Conservation (phyloP, 2,113 vertebrate genomes). For the Calyptomena viridis region DNA sequence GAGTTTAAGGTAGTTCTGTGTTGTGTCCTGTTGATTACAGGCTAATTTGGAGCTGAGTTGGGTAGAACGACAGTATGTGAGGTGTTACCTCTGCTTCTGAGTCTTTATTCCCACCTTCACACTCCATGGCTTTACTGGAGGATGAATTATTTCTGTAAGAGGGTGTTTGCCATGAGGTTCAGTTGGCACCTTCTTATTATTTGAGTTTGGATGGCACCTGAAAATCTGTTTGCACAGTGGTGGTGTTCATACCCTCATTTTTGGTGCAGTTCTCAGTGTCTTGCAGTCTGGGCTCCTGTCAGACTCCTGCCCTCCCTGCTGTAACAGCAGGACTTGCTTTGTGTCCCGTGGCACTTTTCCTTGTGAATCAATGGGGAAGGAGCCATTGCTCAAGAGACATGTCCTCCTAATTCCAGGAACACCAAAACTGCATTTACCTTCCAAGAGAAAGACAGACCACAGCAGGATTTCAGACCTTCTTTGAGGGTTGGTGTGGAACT, state of each 20-base stretch:
- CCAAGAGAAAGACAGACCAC: not conserved
- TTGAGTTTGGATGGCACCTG: not conserved
- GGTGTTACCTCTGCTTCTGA: rapidly evolving
- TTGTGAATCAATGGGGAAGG: not conserved
- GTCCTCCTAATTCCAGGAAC: not conserved
- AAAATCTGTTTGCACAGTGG: not conserved
- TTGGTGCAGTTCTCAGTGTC: not conserved
- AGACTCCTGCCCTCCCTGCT: not conserved
- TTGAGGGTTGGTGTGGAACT: not conserved
- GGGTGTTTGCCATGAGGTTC: not conserved
- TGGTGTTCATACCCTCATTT: not conserved
- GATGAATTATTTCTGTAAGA: not conserved
- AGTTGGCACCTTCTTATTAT: not conserved
- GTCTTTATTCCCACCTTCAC: not conserved
- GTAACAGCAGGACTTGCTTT: not conserved
- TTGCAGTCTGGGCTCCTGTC: not conserved
- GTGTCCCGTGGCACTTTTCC: not conserved
- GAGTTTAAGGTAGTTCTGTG: not conserved
- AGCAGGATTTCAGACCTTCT: not conserved
- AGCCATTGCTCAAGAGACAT: not conserved
- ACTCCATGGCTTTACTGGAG: not conserved
- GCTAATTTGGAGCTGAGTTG: not conserved
- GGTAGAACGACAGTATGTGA: not conserved
- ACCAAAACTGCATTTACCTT: not conserved
- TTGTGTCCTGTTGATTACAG: not conserved